phyloP scores from a whole-genome alignment of 2,888 invertebrate species.

The Geophilus truncorum region DNA sequence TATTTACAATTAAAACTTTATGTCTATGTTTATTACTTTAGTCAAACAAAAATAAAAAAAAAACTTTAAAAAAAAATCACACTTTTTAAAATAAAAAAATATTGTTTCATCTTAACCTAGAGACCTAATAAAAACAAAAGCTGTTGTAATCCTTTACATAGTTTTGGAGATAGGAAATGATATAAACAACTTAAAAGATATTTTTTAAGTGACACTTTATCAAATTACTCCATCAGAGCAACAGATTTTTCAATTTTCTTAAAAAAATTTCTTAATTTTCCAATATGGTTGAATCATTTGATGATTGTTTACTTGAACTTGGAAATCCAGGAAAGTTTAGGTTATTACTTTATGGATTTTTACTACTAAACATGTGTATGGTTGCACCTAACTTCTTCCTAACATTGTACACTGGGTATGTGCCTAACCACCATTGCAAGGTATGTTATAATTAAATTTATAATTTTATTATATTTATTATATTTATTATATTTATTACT shows the following conservation, averaged over 20 bases:
- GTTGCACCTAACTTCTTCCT: neutral
- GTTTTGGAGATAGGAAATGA: neutral
- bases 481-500: neutral
- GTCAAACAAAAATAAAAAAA: neutral
- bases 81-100: too few relatives aligned
- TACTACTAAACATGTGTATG: neutral
- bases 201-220: too few relatives aligned
- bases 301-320: neutral
- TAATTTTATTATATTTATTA: neutral
- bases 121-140: neutral
- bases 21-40: neutral
- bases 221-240: neutral
- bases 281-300: neutral
- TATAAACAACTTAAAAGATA: too few relatives aligned
- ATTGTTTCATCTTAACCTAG: too few relatives aligned
- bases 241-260: neutral
- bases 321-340: slow-evolving; percentile 27
- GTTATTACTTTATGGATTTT: neutral
- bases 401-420: neutral
- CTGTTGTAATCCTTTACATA: neutral
- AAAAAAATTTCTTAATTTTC: neutral
- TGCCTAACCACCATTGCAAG: slow-evolving; percentile 5
- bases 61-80: neutral
- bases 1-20: too few relatives aligned
- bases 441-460: neutral